A percentile compares a stretch with the other conserved stretches of the same genome.
phyloP scores from a whole-genome alignment of 1,140 invertebrate species.

The Bombus breviceps region DNA sequence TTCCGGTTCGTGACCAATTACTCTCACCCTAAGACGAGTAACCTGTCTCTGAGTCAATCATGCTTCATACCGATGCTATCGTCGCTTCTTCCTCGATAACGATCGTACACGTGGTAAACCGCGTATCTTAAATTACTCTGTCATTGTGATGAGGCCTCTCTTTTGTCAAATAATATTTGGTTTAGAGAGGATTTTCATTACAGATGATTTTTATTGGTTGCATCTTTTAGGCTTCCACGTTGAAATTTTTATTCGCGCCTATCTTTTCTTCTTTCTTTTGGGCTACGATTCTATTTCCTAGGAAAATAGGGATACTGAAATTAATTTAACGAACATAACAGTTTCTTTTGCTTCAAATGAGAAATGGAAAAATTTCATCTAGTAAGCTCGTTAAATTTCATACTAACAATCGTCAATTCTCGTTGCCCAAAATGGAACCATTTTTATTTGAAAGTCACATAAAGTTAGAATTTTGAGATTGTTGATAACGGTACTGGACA shows the following conservation, averaged over 20 bases:
- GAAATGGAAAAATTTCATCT: neutral
- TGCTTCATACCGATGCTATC: neutral
- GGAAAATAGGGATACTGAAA: neutral
- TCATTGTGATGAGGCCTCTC: neutral
- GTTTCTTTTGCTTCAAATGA: neutral
- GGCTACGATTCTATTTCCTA: too few relatives aligned
- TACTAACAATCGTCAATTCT: too few relatives aligned
- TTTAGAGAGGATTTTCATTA: neutral
- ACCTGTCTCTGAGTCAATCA: neutral
- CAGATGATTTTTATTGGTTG: neutral
- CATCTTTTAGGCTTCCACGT: too few relatives aligned
- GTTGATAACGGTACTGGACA: too few relatives aligned
- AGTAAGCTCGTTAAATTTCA: neutral
- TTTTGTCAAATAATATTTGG: neutral
- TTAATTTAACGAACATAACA: neutral
- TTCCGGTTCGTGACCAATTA: neutral
- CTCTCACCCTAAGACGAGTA: neutral
- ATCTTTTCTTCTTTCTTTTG: neutral
- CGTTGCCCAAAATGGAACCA: too few relatives aligned
- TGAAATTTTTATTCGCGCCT: neutral
- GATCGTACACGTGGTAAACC: neutral
- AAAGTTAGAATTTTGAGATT: too few relatives aligned
- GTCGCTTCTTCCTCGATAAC: neutral
- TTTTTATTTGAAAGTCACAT: too few relatives aligned
- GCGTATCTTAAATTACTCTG: too few relatives aligned